Conservation (phyloP, 1,140 invertebrate species). For the Theocolax elegans region DNA sequence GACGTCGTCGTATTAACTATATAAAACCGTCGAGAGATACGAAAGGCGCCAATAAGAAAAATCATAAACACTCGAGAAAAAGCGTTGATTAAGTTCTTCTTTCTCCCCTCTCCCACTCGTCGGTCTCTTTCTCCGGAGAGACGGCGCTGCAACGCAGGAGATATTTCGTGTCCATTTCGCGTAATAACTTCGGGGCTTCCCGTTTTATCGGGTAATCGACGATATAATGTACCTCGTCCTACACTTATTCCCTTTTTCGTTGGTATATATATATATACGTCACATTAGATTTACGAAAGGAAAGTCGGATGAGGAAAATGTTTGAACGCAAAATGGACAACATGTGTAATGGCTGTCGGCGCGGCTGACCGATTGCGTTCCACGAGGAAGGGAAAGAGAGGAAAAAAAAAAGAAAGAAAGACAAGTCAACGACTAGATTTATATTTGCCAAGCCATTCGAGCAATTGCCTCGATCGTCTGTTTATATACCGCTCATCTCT, state of each 20-base stretch:
- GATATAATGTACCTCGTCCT: too few species aligned
- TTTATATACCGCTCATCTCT: slow-evolving; percentile 2
- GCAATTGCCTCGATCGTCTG: slow-evolving; percentile 43
- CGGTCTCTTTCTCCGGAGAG: slow-evolving; percentile 34
- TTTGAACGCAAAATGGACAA: slow-evolving; percentile 62
- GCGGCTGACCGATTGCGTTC: slow-evolving; percentile 54
- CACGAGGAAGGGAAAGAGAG: too few species aligned
- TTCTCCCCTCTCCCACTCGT: too few species aligned
- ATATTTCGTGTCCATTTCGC: slow-evolving; percentile 53
- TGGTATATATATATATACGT: not conserved
- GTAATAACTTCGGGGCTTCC: slow-evolving; percentile 56
- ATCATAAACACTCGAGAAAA: slow-evolving; percentile 66
- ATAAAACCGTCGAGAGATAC: too few species aligned
- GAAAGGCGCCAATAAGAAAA: slow-evolving; percentile 65
- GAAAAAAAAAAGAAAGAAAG: slow-evolving; percentile 24
- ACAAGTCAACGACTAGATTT: not conserved
- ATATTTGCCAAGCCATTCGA: slow-evolving; percentile 53
- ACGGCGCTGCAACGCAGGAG: slow-evolving; percentile 51
- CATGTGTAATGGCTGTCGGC: slow-evolving; percentile 57
- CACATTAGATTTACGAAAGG: too few species aligned
- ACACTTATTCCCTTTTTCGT: too few species aligned
- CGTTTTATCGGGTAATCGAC: slow-evolving; percentile 43
- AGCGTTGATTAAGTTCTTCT: slow-evolving; percentile 61
- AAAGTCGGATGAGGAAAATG: too few species aligned
- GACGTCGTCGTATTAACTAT: slow-evolving; percentile 25